Base-by-base conservation (phyloP, 2,888 invertebrate genomes). In the Drosophila pegasa region DNA sequence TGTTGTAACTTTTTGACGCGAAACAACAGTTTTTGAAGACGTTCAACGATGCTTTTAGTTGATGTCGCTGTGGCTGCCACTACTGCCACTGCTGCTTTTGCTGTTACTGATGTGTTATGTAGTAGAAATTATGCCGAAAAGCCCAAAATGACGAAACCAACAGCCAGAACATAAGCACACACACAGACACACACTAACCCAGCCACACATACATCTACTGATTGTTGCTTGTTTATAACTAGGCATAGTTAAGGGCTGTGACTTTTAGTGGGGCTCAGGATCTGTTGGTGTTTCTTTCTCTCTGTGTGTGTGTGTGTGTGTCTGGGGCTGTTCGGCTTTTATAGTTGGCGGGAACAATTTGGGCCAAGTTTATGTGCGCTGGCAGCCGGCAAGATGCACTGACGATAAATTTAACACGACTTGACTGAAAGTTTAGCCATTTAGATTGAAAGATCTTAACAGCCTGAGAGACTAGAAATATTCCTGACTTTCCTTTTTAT, bases 1-100 rank as follows among this genome's bases (percentile, higher is more conserved):
- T 79, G 78, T 71, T 64, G 68, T 71, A 84, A 87, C 74, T 87
- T 83, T 80, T 79, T 61, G 80, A 80, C 73, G 78, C 56, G 67
- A 71, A 70, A 60, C 67, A 65, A 60, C 78, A 75, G 78, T 67
- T 76, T 75, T 64, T 40, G 63, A 69, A 50, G 56, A 68, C 33
- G 48, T 10, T n/a, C 25, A 40, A 55, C 51, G 35, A 55, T 25
- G 55, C 54, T 55, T 33, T 55, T 50, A 63, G 61, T 27, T 47
- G 37, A 27, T 43, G 35, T 16, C 27, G 33, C 18, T 38, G 33
- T 16, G 51, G 27, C 37, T 29, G 25, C 12, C 25, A n/a, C 20
- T 40, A 12, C 12, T 47, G 41, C 48, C 25, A 47, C 37, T 43
- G 31, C 22, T 58, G 29, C 38, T 31, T 7, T 7, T 52, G 41